Base-by-base conservation (phyloP, 2,888 invertebrate species). In the Drosophila prolongata region DNA sequence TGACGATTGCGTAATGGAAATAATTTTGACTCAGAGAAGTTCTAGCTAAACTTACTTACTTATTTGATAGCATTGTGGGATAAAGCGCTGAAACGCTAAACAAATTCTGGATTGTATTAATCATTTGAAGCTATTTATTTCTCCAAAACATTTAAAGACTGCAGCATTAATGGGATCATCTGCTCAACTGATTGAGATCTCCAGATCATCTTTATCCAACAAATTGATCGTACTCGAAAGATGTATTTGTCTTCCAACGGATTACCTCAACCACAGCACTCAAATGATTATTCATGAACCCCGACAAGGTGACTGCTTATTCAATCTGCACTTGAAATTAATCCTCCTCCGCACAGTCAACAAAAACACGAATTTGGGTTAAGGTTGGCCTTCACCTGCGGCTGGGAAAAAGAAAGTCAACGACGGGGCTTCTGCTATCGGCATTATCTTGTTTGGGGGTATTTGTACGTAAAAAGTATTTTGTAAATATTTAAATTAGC, bases 281-380 rank as follows among this genome's bases (percentile, higher is more conserved):
- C 59, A 37, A 19, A 16, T 30, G 43, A 49, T 53, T 47, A 37
- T 49, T 37, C 47, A 27, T 49, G 35, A 40, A 54, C 14, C 42
- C 35, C 3, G 11, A 19, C 68, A 59, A 58, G 60, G 69, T 43
- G 59, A 59, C 11, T 13, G 38, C 52, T 47, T 37, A 53, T 40
- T 34, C 44, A 52, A 52, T 58, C 50, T 78, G 79, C 77, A 71
- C 80, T 84, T 84, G 79, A 84, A 78, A 72, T 66, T 77, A 84
- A 80, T 80, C 84, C 81, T 84, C 66, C 72, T 60, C 75, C 75
- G 55, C 35, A 54, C 49, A 69, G 38, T 43, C 49, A 38, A 52
- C 50, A 68, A 10, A 53, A 27, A 61, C 75, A 66, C 43, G 50
- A 49, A 82, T 80, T 79, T 80, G 64, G 82, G 82, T 82, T 86